Conservation (phyloP, 2,888 invertebrate genomes). For the Harpalus rubripes region DNA sequence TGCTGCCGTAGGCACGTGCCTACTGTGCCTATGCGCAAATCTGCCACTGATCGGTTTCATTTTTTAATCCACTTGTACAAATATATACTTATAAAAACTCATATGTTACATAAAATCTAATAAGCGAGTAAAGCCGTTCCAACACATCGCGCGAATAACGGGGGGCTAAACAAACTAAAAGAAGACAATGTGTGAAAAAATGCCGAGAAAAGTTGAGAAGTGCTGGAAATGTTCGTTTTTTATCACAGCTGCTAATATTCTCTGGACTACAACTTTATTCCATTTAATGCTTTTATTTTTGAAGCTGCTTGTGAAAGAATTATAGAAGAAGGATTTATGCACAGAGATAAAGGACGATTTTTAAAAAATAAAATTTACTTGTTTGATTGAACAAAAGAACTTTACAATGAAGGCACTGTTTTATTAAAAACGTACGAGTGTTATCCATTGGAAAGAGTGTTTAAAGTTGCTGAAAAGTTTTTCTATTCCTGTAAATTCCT, state of each 20-base stretch:
- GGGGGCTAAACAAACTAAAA: no score
- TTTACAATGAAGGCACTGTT: background rate
- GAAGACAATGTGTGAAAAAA: background rate
- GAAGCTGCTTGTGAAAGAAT: slow-evolving; percentile 19
- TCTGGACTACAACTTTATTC: slow-evolving; percentile 42
- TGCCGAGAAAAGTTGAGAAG: background rate
- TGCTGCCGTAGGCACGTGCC: no score
- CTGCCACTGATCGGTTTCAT: no score
- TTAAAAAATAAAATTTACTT: slow-evolving; percentile 5
- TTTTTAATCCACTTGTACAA: no score
- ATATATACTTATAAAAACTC: no score
- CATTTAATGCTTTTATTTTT: slow-evolving; percentile 43
- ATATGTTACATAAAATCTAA: no score
- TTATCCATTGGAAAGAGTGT: background rate
- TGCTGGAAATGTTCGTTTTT: slow-evolving; percentile 29
- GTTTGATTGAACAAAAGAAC: slow-evolving; percentile 9
- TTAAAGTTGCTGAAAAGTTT: no score
- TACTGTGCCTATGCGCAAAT: no score
- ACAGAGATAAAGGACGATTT: slow-evolving; percentile 13
- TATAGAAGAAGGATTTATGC: slow-evolving; percentile 38
- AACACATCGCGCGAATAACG: no score
- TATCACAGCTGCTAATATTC: slow-evolving; percentile 46
- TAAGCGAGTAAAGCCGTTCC: no score
- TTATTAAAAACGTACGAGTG: background rate
- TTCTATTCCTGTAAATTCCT: background rate